Conservation (phyloP, 1,140 invertebrate species). For the Arctopsyche grandis region DNA sequence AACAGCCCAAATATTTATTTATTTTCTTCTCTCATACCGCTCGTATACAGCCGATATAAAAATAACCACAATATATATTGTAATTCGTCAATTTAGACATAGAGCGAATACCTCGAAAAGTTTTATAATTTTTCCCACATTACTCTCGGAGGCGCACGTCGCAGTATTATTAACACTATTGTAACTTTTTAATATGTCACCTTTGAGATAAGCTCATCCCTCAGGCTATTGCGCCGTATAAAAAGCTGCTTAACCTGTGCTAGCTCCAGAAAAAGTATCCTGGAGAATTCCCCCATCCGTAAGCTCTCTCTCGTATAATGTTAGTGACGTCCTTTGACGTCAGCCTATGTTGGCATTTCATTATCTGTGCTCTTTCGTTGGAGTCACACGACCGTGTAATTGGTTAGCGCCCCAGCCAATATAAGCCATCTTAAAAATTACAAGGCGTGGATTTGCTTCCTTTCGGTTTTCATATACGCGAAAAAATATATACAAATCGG, state of each 20-base stretch:
- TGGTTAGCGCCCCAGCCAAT: slow-evolving; percentile 45
- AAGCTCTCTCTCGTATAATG: slow-evolving; percentile 19
- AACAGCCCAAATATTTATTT: background rate
- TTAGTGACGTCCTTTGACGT: slow-evolving; percentile 46
- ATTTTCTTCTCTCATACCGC: no score
- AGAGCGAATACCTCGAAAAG: no score
- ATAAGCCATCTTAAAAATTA: slow-evolving; percentile 46
- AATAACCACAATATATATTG: no score
- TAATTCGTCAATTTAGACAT: no score
- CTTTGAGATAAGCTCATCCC: slow-evolving; percentile 16
- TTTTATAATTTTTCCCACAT: no score
- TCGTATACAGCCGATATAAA: no score
- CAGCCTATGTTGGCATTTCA: slow-evolving; percentile 51
- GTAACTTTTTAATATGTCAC: slow-evolving; percentile 37
- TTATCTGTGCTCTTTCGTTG: slow-evolving; percentile 46
- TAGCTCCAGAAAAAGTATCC: background rate
- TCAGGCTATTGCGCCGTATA: slow-evolving; percentile 7
- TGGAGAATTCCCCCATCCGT: background rate
- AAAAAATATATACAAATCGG: background rate
- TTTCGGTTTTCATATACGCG: background rate
- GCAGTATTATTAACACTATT: slow-evolving; percentile 26
- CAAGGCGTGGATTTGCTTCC: slow-evolving; percentile 39
- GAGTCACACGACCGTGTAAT: slow-evolving; percentile 52
- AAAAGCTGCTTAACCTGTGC: slow-evolving; percentile 32
- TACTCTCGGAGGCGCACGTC: no score